Evolutionary conservation across 2,113 vertebrate genomes (phyloP), one percentile per base, ranked within the genome.

Genomic region (Callospermophilus lateralis): DNA sequence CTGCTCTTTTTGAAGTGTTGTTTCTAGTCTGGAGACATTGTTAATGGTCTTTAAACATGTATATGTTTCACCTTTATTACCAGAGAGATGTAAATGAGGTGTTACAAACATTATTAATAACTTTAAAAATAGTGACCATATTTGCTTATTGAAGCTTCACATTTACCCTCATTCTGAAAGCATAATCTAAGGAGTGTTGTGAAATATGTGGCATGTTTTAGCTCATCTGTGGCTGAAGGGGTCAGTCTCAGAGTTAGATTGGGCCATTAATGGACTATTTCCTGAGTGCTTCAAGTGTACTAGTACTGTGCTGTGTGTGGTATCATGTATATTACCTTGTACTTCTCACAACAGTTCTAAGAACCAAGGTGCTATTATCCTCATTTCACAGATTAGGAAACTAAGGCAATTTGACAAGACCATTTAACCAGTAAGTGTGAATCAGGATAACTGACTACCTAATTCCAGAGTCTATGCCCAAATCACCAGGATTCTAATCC

Each of bases 11-110:
- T 95, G 67, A 96, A 93, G 63, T 73, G 81, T 90, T 78, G 67
- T 67, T 84, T 98, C 78, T 34, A 96, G 61, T 97, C 48, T 84
- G 7, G 42, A 96, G 73, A 65, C 30, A 88, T 30, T 86, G 81
- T 90, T 98, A 93, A 51, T 80, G 74, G 39, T 89, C 92, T 84
- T 77, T 65, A 94, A 63, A 76, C 61, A 34, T 30, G 51, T 12
- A 70, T 95, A 95, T 87, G 30, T 86, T 90, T 67, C 65, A 48
- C 0, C 26, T 97, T 63, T 97, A 81, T 15, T 94, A 42, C 89
- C 92, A 63, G n/a, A 76, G 65, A 88, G 55, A 70, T 63, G 85
- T 76, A 73, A 95, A 92, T 17, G 45, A 97, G 85, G 67, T 74
- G 22, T 20, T 76, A 67, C 87, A 94, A 93, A 58, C 87, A 9